A percentile compares a stretch with the other conserved stretches of the same genome.
Evolutionary conservation across 1,140 invertebrate species (phyloP).

Genomic region (Probaryconus sp.): DNA sequence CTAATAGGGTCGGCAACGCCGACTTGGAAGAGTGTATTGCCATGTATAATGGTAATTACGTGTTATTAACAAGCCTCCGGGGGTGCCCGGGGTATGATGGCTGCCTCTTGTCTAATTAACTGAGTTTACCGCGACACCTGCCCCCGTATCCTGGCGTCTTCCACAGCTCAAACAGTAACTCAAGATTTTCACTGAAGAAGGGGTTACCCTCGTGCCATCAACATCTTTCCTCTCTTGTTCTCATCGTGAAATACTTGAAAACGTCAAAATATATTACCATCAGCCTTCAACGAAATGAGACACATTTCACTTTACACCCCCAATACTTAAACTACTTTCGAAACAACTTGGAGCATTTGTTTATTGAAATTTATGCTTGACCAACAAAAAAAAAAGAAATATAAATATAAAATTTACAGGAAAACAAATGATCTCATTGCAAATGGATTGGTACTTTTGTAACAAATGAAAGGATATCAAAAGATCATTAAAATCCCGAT

Average conservation of each 20-base stretch:
- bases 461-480: too few relatives aligned
- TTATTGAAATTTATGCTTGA: too few relatives aligned
- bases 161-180: conserved; percentile 76
- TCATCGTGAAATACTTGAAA: conserved; percentile 58
- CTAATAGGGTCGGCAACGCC: conserved; percentile 75
- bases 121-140: conserved; percentile 79
- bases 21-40: conserved; percentile 78
- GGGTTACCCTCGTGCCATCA: conserved; percentile 65
- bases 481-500: too few relatives aligned
- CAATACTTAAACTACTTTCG: too few relatives aligned
- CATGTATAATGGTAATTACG: conserved; percentile 79
- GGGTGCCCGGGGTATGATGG: conserved; percentile 71
- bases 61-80: conserved; percentile 79
- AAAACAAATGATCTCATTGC: too few relatives aligned
- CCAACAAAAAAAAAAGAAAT: too few relatives aligned
- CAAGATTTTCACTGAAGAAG: conserved; percentile 74
- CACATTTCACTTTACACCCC: too few relatives aligned
- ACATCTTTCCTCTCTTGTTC: conserved; percentile 63
- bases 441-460: too few relatives aligned
- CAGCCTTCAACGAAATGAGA: conserved; percentile 41
- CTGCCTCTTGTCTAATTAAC: conserved; percentile 80
- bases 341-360: too few relatives aligned
- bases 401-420: too few relatives aligned
- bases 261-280: conserved; percentile 58
- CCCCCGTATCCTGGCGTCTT: conserved; percentile 75